phyloP scores from a whole-genome alignment of 2,113 vertebrate genomes.

The Glareola pratincola region DNA sequence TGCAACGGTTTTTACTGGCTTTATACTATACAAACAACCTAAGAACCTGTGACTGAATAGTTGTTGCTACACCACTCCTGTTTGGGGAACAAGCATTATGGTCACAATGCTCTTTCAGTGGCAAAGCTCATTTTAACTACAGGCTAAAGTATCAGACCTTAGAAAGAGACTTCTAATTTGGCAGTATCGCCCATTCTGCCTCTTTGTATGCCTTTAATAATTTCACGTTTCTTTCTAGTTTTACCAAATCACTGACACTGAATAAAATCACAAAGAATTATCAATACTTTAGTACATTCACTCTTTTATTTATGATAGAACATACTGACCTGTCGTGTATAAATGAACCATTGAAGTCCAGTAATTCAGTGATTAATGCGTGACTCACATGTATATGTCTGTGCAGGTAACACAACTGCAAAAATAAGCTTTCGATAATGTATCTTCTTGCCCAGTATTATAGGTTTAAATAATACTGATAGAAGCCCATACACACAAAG shows the following conservation, averaged over 20 bases:
- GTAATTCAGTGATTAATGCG: background rate
- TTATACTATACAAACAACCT: slow-evolving; percentile 58
- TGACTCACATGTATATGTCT: background rate
- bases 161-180: slow-evolving; percentile 23
- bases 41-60: slow-evolving; percentile 49
- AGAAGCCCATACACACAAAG: background rate
- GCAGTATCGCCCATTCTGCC: background rate
- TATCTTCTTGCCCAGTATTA: background rate
- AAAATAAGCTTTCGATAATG: background rate
- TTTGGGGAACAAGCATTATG: slow-evolving; percentile 24
- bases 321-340: background rate
- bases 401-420: background rate
- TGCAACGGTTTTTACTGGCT: slow-evolving; percentile 25
- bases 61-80: slow-evolving; percentile 35
- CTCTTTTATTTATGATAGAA: background rate
- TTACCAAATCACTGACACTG: background rate
- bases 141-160: background rate
- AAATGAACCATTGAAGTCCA: background rate
- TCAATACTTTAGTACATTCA: background rate
- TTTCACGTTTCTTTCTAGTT: background rate
- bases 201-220: background rate
- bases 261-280: background rate
- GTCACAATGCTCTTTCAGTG: slow-evolving; percentile 49
- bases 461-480: background rate
- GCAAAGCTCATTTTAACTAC: slow-evolving; percentile 51